phyloP scores from a whole-genome alignment of 2,113 vertebrate species.

The Fukomys damarensis region DNA sequence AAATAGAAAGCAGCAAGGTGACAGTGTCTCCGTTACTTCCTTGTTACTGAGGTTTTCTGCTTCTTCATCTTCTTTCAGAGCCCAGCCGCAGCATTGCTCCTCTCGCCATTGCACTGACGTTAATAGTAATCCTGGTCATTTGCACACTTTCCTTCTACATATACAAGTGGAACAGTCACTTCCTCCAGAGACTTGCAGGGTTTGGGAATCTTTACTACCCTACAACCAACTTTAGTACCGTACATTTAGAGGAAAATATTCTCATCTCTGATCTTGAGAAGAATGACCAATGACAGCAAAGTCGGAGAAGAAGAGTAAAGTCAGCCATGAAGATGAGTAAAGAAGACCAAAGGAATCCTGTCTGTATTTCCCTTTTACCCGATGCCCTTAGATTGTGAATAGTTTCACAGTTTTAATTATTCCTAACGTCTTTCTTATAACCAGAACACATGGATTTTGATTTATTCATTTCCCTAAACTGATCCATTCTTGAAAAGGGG shows the following conservation, averaged over 20 bases:
- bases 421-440: slow-evolving; percentile 53
- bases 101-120: slow-evolving; percentile 85
- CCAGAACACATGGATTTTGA: slow-evolving; percentile 46
- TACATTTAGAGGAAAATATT: slow-evolving; percentile 92
- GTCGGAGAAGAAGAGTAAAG: neutral
- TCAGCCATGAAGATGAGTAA: rapidly evolving
- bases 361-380: neutral
- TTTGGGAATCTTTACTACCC: slow-evolving; percentile 88
- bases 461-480: slow-evolving; percentile 43
- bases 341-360: neutral
- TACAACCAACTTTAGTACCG: slow-evolving; percentile 85
- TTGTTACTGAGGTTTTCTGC: slow-evolving; percentile 7
- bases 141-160: slow-evolving; percentile 86
- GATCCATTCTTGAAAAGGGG: slow-evolving; percentile 48
- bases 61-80: slow-evolving; percentile 84
- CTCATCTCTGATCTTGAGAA: slow-evolving; percentile 93
- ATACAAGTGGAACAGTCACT: slow-evolving; percentile 86
- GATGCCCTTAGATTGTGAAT: neutral
- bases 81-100: slow-evolving; percentile 85
- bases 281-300: slow-evolving; percentile 84
- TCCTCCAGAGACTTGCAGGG: slow-evolving; percentile 85
- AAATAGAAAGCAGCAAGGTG: neutral
- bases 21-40: neutral
- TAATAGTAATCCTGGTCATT: slow-evolving; percentile 88
- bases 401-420: slow-evolving; percentile 34